Conservation (phyloP, 2,797 vertebrate species). For the Eptatretus atami region DNA sequence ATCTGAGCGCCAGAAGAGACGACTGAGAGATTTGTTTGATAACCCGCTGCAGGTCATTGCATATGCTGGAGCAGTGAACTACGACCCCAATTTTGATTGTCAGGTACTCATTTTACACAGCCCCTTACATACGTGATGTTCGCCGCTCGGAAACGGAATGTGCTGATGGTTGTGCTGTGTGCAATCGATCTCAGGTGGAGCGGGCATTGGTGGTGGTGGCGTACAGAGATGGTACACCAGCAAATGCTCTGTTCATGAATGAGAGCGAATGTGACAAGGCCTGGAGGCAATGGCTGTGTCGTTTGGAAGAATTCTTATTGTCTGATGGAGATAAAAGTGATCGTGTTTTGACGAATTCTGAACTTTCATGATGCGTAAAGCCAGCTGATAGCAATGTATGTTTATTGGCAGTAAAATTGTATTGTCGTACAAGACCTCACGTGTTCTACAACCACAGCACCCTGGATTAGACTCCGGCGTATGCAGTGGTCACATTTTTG, state of each 20-base stretch:
- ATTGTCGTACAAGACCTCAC: no score
- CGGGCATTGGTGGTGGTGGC: conserved; percentile 65
- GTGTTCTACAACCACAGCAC: no score
- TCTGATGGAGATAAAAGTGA: conserved; percentile 1
- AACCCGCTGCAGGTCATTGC: conserved; percentile 73
- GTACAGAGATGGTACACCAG: conserved; percentile 62
- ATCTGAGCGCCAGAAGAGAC: conserved; percentile 57
- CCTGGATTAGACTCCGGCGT: no score
- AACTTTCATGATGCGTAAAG: no score
- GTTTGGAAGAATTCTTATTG: conserved; percentile 33
- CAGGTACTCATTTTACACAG: conserved; percentile 20
- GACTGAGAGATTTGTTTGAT: conserved; percentile 49
- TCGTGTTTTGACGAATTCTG: not conserved
- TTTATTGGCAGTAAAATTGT: no score
- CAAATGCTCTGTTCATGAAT: conserved; percentile 38
- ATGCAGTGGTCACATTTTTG: no score
- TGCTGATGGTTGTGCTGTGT: no score
- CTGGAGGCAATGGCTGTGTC: conserved; percentile 52
- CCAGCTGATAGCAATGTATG: no score
- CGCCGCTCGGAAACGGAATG: no score
- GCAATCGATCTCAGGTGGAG: conserved; percentile 22
- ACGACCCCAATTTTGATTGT: conserved; percentile 48
- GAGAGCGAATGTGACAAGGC: conserved; percentile 26
- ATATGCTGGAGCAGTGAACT: conserved; percentile 59
- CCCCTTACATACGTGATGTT: no score